Evolutionary conservation across 2,797 vertebrate genomes (phyloP), one percentile per base, ranked within the genome.

Genomic region (Melanotaenia maccullochi): DNA sequence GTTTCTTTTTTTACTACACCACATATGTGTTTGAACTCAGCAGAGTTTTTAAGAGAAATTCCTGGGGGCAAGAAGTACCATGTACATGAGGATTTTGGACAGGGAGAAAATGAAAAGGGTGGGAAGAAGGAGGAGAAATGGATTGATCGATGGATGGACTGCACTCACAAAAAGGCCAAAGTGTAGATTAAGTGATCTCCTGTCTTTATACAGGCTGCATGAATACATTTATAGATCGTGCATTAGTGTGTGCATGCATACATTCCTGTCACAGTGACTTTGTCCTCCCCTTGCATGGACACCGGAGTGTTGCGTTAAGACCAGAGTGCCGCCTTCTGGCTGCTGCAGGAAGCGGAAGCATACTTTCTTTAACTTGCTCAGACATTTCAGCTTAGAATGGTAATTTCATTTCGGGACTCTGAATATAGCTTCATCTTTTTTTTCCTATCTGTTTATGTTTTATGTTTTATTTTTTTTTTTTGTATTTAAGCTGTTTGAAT

Each of bases 301-400:
- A 4, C 20, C 8, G 12, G 59, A 65, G 71, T 32, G 66, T 13
- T 63, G 72, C 38, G 24, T 84, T 76, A 65, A 66, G 77, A 76
- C 82, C 79, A 88, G 82, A 89, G 85, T 73, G 38, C 91, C 92
- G 67, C 85, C 84, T 62, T 56, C 78, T 90, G 91, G 79, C 63
- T 12, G 40, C 63, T 20, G 51, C 30, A 20, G 60, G 74, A 76
- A 82, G 51, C 71, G 32, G 16, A 55, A 1, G 4, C 11, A 20
- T 7, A 5, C 32, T 58, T 16, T 3, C n/a, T 62, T 22, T 6
- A 38, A 28, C 24, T 30, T 57, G 22, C 3, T 22, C 14, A 2
- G 30, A 28, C 32, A 24, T 72, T 68, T 38, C 4, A 47, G 12
- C 54, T 22, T 22, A 28, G 24, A 70, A 32, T 63, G 30, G 3